Conservation (phyloP, 2,113 vertebrate species). For the Thoracochromis brauschi region DNA sequence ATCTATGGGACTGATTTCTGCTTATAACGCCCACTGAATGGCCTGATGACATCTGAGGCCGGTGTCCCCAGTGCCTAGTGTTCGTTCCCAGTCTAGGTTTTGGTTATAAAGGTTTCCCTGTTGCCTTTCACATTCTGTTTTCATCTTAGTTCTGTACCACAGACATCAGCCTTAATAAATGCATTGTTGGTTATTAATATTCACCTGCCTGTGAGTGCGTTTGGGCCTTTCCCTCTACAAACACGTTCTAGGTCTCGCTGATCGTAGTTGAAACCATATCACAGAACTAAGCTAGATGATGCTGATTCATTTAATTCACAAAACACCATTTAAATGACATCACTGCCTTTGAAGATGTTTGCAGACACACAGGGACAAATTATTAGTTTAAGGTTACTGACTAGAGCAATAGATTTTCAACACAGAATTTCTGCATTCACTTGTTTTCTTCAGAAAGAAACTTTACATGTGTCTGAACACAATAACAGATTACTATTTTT, state of each 20-base stretch:
- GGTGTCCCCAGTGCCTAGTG: neutral
- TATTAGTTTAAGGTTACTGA: neutral
- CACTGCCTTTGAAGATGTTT: neutral
- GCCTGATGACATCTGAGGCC: fast-evolving
- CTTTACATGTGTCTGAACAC: neutral
- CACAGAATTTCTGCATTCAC: neutral
- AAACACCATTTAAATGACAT: neutral
- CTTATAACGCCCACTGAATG: neutral
- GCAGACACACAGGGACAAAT: neutral
- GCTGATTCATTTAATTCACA: no score
- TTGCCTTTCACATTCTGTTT: neutral
- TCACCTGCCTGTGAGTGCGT: neutral
- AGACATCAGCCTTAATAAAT: neutral
- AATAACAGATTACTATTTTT: neutral
- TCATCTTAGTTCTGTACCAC: neutral
- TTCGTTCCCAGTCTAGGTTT: neutral
- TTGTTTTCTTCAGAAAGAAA: neutral
- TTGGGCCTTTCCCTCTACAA: neutral
- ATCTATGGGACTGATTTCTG: fast-evolving
- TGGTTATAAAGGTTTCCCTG: neutral
- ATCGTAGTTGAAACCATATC: fast-evolving
- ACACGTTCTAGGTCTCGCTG: fast-evolving
- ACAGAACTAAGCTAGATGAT: neutral
- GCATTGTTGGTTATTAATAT: neutral
- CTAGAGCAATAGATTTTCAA: neutral